Conservation (phyloP, 2,888 invertebrate species). For the Dromius quadrimaculatus region DNA sequence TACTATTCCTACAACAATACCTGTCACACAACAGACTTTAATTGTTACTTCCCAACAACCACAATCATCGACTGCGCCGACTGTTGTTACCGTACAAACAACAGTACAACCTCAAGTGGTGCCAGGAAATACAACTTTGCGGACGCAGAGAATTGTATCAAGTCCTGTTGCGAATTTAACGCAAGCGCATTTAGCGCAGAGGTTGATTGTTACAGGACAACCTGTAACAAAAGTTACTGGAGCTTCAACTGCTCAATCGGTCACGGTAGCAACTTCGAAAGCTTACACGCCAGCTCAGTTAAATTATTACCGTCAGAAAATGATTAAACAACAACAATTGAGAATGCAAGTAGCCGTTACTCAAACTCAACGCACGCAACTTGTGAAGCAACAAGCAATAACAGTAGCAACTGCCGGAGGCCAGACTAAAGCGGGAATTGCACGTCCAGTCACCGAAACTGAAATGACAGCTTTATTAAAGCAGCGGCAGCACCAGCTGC, state of each 20-base stretch:
- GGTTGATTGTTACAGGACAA: constrained; percentile 63
- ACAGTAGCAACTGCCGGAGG: constrained; percentile 60
- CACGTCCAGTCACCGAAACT: constrained; percentile 68
- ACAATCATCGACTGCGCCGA: constrained; percentile 65
- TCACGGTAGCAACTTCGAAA: constrained; percentile 67
- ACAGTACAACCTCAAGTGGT: constrained; percentile 61
- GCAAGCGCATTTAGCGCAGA: constrained; percentile 71
- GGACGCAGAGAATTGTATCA: constrained; percentile 63
- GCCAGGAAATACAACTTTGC: constrained; percentile 59
- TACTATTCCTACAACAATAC: constrained; percentile 6
- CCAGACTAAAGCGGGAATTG: constrained; percentile 61
- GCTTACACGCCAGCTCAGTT: constrained; percentile 70
- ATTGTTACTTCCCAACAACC: constrained; percentile 58
- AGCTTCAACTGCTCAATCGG: constrained; percentile 55
- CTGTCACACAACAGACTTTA: constrained; percentile 22
- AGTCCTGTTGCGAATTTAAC: constrained; percentile 62
- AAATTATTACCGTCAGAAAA: constrained; percentile 76
- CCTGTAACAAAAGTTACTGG: constrained; percentile 61
- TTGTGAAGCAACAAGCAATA: constrained; percentile 65
- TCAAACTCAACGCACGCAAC: constrained; percentile 62
- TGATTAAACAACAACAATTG: constrained; percentile 62
- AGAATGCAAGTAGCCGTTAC: constrained; percentile 63
- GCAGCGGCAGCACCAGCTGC: constrained; percentile 63
- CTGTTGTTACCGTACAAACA: constrained; percentile 64
- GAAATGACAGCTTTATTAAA: constrained; percentile 70